Evolutionary conservation across 1,140 invertebrate genomes (phyloP).

Genomic region (Pseudoatta argentina): DNA sequence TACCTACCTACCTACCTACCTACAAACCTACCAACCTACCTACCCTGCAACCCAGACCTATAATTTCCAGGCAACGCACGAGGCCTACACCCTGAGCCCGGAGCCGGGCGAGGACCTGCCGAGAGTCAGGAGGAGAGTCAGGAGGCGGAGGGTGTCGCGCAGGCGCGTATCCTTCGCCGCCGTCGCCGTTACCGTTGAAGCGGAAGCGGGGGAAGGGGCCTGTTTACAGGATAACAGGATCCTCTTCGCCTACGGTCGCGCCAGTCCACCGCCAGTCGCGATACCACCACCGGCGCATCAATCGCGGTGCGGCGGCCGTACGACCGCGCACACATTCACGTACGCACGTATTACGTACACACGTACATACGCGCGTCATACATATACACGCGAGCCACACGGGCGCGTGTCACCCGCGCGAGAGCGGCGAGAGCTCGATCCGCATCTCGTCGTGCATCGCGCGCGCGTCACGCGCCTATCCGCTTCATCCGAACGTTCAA

Average conservation of each 20-base stretch:
- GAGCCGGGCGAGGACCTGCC: conserved; percentile 70
- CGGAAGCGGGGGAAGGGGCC: conserved; percentile 42
- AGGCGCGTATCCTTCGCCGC: conserved; percentile 45
- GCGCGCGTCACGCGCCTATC: conserved; percentile 65
- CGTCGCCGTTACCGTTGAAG: not conserved
- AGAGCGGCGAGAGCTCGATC: conserved; percentile 45
- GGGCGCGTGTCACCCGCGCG: conserved; percentile 47
- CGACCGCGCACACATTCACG: not conserved
- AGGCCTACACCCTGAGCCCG: conserved; percentile 78
- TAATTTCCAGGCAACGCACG: conserved; percentile 78
- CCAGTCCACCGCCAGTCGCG: conserved; percentile 49
- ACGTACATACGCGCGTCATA: not conserved
- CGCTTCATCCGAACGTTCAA: not conserved
- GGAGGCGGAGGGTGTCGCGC: conserved; percentile 53
- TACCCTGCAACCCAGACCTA: conserved; percentile 84
- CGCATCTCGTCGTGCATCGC: conserved; percentile 38
- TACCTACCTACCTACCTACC: not conserved
- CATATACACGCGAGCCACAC: not conserved
- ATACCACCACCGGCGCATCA: conserved; percentile 60
- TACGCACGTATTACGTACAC: not conserved
- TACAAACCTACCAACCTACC: conserved; percentile 28
- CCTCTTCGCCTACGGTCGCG: conserved; percentile 66
- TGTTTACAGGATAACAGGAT: conserved; percentile 80
- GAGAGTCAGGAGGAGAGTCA: conserved; percentile 23
- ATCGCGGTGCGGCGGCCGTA: conserved; percentile 33